These are phyloP conservation scores for Pristionchus arcanus DNA, from an alignment of 2,888 invertebrate species.

Conservation along the genomic window DNA sequence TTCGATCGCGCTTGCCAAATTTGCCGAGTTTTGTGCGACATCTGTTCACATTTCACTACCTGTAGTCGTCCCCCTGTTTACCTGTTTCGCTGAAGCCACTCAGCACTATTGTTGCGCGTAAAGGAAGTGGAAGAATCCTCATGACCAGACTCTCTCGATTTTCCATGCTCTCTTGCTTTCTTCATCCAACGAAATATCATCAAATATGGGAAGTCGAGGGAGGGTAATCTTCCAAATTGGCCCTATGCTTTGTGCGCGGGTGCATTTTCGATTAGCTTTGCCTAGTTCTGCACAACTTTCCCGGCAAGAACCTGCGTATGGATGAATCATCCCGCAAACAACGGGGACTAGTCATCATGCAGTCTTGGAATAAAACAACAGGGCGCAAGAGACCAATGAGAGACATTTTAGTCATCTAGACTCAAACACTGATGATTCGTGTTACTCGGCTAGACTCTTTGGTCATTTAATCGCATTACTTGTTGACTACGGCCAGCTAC, in stretches of 20 bases:
- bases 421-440: too few species aligned
- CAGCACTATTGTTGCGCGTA: neutral
- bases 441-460: too few species aligned
- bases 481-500: neutral
- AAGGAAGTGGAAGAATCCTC: neutral
- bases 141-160: neutral
- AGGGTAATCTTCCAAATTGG: constrained; percentile 6
- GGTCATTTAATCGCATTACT: too few species aligned
- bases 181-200: neutral
- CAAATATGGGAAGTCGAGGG: neutral
- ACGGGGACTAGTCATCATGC: neutral
- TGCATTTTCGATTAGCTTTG: neutral
- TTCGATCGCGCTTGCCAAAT: neutral
- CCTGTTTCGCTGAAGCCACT: constrained; percentile 17
- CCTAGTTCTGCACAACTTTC: neutral
- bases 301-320: neutral
- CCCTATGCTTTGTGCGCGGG: constrained; percentile 15
- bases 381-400: neutral
- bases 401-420: too few species aligned
- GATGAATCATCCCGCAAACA: constrained; percentile 8
- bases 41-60: neutral
- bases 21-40: neutral
- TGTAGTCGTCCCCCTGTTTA: neutral
- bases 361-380: neutral
- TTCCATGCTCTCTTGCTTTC: neutral